Evolutionary conservation across 2,113 vertebrate species (phyloP), one percentile per base, ranked within the genome.

Genomic region (Hippocampus mohnikei): DNA sequence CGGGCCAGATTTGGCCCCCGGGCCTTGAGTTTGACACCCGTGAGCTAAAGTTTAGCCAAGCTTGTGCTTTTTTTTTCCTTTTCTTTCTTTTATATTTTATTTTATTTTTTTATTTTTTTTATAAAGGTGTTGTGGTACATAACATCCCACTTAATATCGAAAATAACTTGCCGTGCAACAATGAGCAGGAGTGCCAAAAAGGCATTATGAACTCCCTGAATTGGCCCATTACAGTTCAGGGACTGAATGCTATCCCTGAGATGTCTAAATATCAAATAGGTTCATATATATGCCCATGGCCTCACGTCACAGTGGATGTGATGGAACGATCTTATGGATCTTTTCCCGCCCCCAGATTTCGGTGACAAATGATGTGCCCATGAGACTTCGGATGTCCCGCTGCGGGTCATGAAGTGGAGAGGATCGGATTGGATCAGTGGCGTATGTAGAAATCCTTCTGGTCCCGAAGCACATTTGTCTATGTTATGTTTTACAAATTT

Each of bases 201-300:
- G 8, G 66, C 46, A 64, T 63, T 18, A 69, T 62, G 66, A 75
- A 69, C 48, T 33, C 41, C 15, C 7, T 73, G 60, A 69, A 79
- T 58, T 72, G 63, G 27, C 44, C 58, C 37, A 16, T 71, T 72
- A 69, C 33, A 50, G 67, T 73, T 74, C 69, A 82, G 66, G 69
- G 81, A 66, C 65, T 74, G 9, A 48, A 75, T 29, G 20, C 23
- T 64, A 72, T 82, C 84, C 87, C 76, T 87, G 75, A 90, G 72
- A 83, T 8, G 77, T 88, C 82, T 33, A 72, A 74, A 73, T 80
- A 75, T 85, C 68, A 87, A 72, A 84, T 77, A 50, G 65, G 55
- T 50, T 65, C 63, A 71, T 65, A 63, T 76, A 23, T 40, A 42
- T 67, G 87, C 62, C 79, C 80, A 56, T 85, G 86, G 77, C 82